Conservation (phyloP, 2,113 vertebrate species). For the Canis aureus region DNA sequence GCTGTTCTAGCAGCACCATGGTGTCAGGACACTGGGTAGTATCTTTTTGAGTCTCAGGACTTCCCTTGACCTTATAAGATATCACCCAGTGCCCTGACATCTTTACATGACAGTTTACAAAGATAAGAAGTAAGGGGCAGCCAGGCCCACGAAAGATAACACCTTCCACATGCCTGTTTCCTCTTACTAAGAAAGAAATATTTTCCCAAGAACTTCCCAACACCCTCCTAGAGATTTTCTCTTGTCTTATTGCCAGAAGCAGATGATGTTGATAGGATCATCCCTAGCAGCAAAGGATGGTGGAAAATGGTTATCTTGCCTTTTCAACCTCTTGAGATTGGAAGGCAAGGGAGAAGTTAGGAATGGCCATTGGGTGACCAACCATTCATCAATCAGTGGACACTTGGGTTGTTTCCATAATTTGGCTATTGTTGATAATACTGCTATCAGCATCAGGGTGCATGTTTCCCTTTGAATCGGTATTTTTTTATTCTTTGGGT, state of each 20-base stretch:
- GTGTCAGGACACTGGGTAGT: background rate
- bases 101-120: background rate
- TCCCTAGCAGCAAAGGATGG: background rate
- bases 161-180: background rate
- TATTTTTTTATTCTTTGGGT: background rate
- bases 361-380: background rate
- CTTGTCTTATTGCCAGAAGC: background rate
- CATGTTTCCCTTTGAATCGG: background rate
- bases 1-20: background rate
- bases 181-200: background rate
- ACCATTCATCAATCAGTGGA: background rate
- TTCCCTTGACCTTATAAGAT: background rate
- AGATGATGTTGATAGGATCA: background rate
- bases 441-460: background rate
- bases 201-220: background rate
- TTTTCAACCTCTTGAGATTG: conserved; percentile 16
- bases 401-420: background rate
- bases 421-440: background rate
- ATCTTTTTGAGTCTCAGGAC: background rate
- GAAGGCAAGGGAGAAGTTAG: background rate
- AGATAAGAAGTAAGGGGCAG: background rate
- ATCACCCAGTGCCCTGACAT: background rate
- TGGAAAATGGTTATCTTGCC: background rate
- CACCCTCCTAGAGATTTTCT: background rate
- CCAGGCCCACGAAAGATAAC: background rate